phyloP scores from a whole-genome alignment of 2,888 invertebrate genomes.

The Ormyrus labotus region DNA sequence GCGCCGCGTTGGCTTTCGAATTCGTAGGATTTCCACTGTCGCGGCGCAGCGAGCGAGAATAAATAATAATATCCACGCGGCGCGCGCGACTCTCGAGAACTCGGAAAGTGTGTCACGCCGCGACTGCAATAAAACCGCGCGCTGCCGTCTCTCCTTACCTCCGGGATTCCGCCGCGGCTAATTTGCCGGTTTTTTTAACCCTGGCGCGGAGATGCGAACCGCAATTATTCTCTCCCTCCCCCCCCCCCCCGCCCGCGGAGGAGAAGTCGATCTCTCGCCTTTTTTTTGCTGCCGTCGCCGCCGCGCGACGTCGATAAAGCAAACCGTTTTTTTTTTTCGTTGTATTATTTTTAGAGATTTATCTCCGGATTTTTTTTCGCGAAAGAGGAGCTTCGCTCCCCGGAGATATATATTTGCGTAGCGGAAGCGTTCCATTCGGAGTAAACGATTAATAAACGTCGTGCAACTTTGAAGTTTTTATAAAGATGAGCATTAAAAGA shows the following conservation, averaged over 20 bases:
- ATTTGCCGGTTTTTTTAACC: constrained; percentile 41
- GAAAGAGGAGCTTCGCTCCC: background rate
- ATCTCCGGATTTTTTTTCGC: too few species aligned
- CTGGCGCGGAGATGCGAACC: background rate
- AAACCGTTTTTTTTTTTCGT: background rate
- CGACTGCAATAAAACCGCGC: constrained; percentile 25
- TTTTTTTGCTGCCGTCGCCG: background rate
- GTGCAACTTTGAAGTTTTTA: background rate
- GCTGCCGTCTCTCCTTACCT: background rate
- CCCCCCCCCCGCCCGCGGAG: too few species aligned
- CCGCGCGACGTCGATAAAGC: background rate
- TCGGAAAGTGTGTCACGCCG: constrained; percentile 37
- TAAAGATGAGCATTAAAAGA: too few species aligned
- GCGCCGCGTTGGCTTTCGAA: background rate
- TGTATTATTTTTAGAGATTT: background rate
- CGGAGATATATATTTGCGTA: background rate
- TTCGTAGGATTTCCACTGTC: constrained; percentile 2
- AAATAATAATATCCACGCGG: constrained; percentile 35
- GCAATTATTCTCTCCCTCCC: constrained; percentile 31
- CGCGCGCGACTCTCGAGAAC: background rate
- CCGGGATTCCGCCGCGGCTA: constrained; percentile 8
- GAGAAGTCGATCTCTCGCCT: background rate
- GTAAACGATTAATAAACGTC: background rate
- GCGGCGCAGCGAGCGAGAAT: background rate
- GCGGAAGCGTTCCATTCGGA: background rate